phyloP scores from a whole-genome alignment of 2,113 vertebrate genomes.

The Madoqua kirkii region DNA sequence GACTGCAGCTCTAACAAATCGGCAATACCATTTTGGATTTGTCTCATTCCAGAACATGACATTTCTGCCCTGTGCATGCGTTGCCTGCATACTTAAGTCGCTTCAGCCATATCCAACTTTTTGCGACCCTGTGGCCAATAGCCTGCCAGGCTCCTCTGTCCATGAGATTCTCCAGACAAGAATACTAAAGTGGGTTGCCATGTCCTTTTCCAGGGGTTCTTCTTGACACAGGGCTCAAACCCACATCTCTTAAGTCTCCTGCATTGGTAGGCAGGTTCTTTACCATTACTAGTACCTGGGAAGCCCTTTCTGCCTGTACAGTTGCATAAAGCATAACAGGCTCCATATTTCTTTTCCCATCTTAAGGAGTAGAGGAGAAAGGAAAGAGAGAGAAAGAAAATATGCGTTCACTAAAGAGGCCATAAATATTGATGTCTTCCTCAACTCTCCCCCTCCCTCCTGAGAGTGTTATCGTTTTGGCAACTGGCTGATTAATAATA shows the following conservation, averaged over 20 bases:
- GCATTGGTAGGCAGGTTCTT: not conserved
- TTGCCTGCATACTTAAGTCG: not conserved
- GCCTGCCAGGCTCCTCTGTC: not conserved
- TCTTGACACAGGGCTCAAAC: not conserved
- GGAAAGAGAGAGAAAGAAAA: not conserved
- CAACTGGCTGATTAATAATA: constrained; percentile 87
- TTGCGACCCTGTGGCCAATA: not conserved
- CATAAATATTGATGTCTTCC: constrained; percentile 85
- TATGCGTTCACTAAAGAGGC: constrained; percentile 76
- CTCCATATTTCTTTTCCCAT: constrained; percentile 58
- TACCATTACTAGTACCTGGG: not conserved
- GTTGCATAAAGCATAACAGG: constrained; percentile 70
- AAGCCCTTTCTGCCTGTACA: constrained; percentile 14
- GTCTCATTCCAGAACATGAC: constrained; percentile 68
- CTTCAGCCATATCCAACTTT: not conserved
- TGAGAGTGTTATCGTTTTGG: constrained; percentile 81
- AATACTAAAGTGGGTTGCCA: not conserved
- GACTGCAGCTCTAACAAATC: constrained; percentile 41
- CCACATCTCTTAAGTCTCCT: not conserved
- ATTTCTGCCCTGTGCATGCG: constrained; percentile 14
- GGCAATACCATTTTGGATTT: constrained; percentile 61
- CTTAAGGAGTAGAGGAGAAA: constrained; percentile 46
- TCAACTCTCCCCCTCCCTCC: constrained; percentile 72
- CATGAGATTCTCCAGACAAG: not conserved
- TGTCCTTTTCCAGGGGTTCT: not conserved